Percentiles rank a stretch among this genome's conserved stretches.
Conservation (phyloP, 2,113 vertebrate genomes). For the Clupea harengus region DNA sequence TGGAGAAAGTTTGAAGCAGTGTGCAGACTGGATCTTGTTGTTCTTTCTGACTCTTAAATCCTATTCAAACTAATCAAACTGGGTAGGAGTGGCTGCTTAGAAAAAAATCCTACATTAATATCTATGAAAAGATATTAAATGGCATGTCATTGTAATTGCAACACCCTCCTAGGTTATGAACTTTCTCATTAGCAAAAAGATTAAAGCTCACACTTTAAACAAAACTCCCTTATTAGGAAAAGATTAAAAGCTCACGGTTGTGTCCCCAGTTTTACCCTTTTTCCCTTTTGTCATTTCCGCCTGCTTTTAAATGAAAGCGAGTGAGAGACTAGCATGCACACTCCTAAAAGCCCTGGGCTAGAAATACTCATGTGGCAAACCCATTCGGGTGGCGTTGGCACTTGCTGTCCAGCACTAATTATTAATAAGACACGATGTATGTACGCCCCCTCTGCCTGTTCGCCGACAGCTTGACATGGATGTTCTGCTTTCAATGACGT, state of each 20-base stretch:
- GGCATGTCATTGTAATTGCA: not conserved
- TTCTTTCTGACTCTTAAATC: not conserved
- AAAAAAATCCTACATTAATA: not conserved
- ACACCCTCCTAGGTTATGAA: not conserved
- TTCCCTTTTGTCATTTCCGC: not conserved
- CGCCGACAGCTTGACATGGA: slow-evolving; percentile 9
- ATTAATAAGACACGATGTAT: slow-evolving; percentile 19
- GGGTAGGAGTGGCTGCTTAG: not conserved
- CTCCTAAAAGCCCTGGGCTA: not conserved
- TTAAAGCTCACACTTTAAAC: slow-evolving; percentile 9
- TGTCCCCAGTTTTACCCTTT: not conserved
- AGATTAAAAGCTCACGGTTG: not conserved
- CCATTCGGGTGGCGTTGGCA: not conserved
- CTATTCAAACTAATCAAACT: not conserved
- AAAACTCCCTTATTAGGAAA: not conserved
- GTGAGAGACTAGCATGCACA: not conserved
- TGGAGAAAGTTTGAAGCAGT: not conserved
- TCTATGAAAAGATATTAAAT: not conserved
- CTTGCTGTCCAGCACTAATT: slow-evolving; percentile 1
- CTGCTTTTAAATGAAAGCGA: not conserved
- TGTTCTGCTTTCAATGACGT: not conserved
- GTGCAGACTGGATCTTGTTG: not conserved
- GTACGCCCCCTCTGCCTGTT: not conserved
- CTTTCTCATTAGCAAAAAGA: not conserved
- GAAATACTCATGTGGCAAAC: not conserved